Conservation (phyloP, 2,888 invertebrate genomes). For the Crepidodera aurea region DNA sequence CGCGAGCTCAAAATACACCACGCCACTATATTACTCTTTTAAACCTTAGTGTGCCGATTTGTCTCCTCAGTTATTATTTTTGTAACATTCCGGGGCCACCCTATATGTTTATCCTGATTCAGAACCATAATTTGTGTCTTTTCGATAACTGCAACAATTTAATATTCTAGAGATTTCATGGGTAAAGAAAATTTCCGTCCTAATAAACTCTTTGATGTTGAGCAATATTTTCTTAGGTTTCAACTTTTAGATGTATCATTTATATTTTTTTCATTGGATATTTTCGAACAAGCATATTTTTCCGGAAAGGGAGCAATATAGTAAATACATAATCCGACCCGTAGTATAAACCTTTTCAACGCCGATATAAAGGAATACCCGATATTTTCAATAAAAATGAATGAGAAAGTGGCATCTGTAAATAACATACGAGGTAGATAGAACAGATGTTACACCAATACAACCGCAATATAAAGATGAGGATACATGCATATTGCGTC, state of each 20-base stretch:
- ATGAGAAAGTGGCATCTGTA: constrained; percentile 41
- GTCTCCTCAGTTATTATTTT: no score
- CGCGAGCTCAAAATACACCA: no score
- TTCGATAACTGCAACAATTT: no score
- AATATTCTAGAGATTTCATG: no score
- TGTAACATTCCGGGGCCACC: no score
- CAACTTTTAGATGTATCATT: neutral
- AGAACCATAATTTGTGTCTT: no score
- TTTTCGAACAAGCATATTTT: constrained; percentile 5
- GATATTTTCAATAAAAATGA: constrained; percentile 31
- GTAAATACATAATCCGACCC: constrained; percentile 16
- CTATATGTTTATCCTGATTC: no score
- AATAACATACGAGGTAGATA: constrained; percentile 38
- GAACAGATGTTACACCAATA: constrained; percentile 41
- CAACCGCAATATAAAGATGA: constrained; percentile 43
- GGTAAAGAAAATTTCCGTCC: neutral
- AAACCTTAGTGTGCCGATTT: no score
- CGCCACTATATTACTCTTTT: no score
- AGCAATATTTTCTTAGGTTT: constrained; percentile 10
- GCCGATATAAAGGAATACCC: constrained; percentile 9
- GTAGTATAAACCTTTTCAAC: constrained; percentile 9
- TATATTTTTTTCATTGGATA: neutral
- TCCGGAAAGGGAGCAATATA: constrained; percentile 2
- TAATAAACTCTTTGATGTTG: constrained; percentile 3
- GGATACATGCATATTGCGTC: constrained; percentile 48